These are phyloP conservation scores for Centropyge bicolor DNA, from an alignment of 2,797 vertebrate genomes.

Conservation along the genomic window DNA sequence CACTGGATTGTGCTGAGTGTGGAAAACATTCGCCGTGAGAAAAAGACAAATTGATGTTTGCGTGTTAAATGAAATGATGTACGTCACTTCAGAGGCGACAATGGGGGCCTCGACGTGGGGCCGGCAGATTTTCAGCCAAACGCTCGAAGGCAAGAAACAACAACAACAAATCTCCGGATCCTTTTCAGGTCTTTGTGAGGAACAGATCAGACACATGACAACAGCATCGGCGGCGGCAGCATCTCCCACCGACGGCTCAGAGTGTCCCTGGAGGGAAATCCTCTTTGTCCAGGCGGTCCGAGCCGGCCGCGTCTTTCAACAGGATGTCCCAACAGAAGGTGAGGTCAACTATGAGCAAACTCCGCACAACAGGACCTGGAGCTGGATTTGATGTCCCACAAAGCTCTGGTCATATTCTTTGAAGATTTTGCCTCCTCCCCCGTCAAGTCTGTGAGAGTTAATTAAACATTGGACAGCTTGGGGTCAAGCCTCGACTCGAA, in stretches of 20 bases:
- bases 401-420: constrained; percentile 79
- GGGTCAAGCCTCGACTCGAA: constrained; percentile 47
- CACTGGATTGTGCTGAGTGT: background rate
- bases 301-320: constrained; percentile 68
- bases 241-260: constrained; percentile 76
- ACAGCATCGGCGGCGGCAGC: constrained; percentile 50
- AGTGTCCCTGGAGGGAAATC: constrained; percentile 74
- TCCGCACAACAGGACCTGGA: constrained; percentile 73
- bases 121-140: constrained; percentile 31
- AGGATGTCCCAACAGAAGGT: constrained; percentile 82
- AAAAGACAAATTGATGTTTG: constrained; percentile 16
- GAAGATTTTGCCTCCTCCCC: constrained; percentile 71
- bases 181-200: constrained; percentile 43
- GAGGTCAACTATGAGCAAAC: constrained; percentile 86
- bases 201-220: constrained; percentile 65
- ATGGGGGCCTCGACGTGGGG: background rate
- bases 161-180: constrained; percentile 42
- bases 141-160: constrained; percentile 3
- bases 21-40: background rate
- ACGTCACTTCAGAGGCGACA: constrained; percentile 2
- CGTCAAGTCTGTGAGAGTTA: constrained; percentile 70
- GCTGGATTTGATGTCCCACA: constrained; percentile 83
- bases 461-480: constrained; percentile 75
- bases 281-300: constrained; percentile 76
- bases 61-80: background rate